Evolutionary conservation across 2,113 vertebrate species (phyloP), one percentile per base, ranked within the genome.

Genomic region (Pipa parva): DNA sequence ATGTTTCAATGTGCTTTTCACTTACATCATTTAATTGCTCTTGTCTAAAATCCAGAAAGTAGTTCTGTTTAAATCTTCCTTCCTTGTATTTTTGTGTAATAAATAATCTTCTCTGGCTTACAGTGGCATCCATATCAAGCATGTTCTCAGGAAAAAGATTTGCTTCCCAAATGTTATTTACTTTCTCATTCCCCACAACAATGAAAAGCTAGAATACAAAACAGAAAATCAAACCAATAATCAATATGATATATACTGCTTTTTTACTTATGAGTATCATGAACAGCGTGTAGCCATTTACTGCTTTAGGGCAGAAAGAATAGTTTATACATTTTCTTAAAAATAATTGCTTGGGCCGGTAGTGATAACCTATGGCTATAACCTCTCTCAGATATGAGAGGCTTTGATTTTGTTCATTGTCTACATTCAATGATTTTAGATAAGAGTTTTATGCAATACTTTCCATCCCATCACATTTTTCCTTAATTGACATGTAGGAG

Each of bases 81-180:
- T 98, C 92, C 72, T 90, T 88, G 83, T 99, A 99, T 81, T 99
- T 99, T 75, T 93, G 88, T 55, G 85, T 91, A 74, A 92, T 84
- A 75, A 97, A 97, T 1, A 72, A 78, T 76, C 92, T 86, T 1
- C 94, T 90, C 80, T 88, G 89, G 79, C 95, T 92, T 1, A 81
- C 75, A 3, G 88, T 82, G 0, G 89, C 86, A 51, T 90, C 86
- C 65, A 81, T 69, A 46, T 82, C 78, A 67, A 98, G 76, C 52
- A 90, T 87, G 74, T 97, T 93, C 65, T 91, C 90, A 59, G 83
- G 73, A 59, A 88, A 84, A 63, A 98, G 92, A 75, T 89, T 92
- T 69, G 92, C 92, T 42, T 89, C 92, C 97, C 96, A 98, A 81
- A 98, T 97, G 67, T 82, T 87, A 83, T 98, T 99, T 54, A 92